A percentile compares a stretch with the other conserved stretches of the same genome.
Evolutionary conservation across 2,797 vertebrate species (phyloP).

Genomic region (Florisuga fusca): DNA sequence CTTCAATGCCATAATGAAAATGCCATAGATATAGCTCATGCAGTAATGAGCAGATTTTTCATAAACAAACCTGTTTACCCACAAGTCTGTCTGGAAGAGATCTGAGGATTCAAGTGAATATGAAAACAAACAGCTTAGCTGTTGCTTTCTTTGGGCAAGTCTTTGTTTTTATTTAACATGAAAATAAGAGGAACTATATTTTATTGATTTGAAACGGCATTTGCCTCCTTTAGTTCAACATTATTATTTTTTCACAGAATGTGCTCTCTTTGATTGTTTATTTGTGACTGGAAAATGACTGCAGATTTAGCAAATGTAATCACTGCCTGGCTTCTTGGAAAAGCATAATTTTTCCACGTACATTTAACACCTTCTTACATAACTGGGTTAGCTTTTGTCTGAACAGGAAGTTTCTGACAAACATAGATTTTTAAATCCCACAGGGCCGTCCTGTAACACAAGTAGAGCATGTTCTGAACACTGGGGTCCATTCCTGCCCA

Average conservation of each 20-base stretch:
- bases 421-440: slow-evolving; percentile 11
- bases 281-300: slow-evolving; percentile 63
- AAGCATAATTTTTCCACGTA: slow-evolving; percentile 23
- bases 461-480: slow-evolving; percentile 11
- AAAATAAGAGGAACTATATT: slow-evolving; percentile 38
- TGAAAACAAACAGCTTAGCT: slow-evolving; percentile 42
- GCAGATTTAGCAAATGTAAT: slow-evolving; percentile 52
- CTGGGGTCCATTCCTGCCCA: accelerated
- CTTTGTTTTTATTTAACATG: slow-evolving; percentile 39
- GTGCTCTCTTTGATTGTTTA: slow-evolving; percentile 34
- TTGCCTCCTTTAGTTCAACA: slow-evolving; percentile 44
- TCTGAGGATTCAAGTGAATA: slow-evolving; percentile 9
- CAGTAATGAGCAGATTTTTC: slow-evolving; percentile 37
- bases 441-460: not conserved
- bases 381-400: slow-evolving; percentile 64
- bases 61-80: slow-evolving; percentile 59
- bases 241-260: slow-evolving; percentile 57
- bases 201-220: slow-evolving; percentile 60
- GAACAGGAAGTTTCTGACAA: slow-evolving; percentile 44
- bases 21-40: not conserved
- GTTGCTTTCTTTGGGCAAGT: slow-evolving; percentile 30
- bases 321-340: slow-evolving; percentile 47
- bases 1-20: not conserved
- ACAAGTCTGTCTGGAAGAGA: slow-evolving; percentile 6
- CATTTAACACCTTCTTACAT: slow-evolving; percentile 66